Base-by-base conservation (phyloP, 2,113 vertebrate genomes). In the Malaclemys terrapin region DNA sequence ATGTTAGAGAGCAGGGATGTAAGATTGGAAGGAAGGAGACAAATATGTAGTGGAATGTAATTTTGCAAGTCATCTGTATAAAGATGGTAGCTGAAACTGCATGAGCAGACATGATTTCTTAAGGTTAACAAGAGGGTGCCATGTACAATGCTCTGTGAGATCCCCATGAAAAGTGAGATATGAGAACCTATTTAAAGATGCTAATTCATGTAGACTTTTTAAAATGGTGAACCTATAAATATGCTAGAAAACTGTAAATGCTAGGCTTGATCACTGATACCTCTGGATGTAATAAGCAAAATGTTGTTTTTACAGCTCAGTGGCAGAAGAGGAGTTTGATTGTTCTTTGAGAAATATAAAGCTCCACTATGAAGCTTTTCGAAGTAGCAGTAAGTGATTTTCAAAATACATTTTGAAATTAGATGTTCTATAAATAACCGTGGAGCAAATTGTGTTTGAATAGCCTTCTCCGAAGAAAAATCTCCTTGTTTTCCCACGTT, bases 301-400 rank as follows among this genome's bases (percentile, higher is more conserved):
- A 29, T 80, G 1, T 93, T 87, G 8, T 79, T 97, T 95, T 96
- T 97, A 42, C 98, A 99, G 99, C 94, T 98, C 97, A 89, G 95
- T 97, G 94, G 93, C 98, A 65, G 99, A 99, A 53, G 99, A 98
- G 25, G 99, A 99, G 91, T 98, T 99, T 16, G 99, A 99, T 85
- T 97, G 98, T 84, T 99, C 98, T 97, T 97, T 99, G 88, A 99
- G 98, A 97, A 99, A 98, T 92, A 98, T 99, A 20, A 99, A 99
- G 96, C 98, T 98, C 92, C 99, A 99, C 85, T 99, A 99, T 5
- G 99, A 99, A 95, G 99, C 98, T 87, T 99, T 99, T 96, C 99
- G 99, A 90, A 99, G 98, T 84, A 99, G 98, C 90, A 98, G 99
- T 99, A 98, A 99, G 99, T 99, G 62, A 90, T 93, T 62, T 45